phyloP scores from a whole-genome alignment of 2,113 vertebrate species.

The Stegostoma tigrinum region DNA sequence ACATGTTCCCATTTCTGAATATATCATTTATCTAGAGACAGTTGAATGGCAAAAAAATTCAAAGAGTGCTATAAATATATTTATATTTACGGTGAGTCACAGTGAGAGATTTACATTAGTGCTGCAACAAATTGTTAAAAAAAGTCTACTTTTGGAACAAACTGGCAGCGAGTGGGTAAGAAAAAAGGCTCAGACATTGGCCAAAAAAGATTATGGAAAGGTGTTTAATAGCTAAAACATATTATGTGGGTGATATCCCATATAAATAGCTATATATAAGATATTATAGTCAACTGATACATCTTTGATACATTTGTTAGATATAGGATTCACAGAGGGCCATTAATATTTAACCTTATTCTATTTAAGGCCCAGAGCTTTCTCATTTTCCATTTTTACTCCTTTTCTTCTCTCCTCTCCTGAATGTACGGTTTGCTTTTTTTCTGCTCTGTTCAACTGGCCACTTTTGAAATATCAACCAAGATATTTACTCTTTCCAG shows the following conservation, averaged over 20 bases:
- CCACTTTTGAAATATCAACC: not conserved
- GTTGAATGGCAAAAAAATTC: not conserved
- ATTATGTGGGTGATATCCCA: not conserved
- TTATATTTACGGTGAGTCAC: constrained; percentile 36
- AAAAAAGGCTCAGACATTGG: not conserved
- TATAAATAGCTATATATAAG: not conserved
- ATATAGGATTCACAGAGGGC: not conserved
- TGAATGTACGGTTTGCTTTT: not conserved
- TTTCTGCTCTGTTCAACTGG: not conserved
- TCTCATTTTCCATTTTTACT: not conserved
- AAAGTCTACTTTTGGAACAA: not conserved
- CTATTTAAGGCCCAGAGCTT: not conserved
- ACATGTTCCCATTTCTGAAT: not conserved
- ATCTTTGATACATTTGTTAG: not conserved
- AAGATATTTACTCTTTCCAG: not conserved
- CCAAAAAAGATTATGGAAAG: not conserved
- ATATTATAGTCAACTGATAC: not conserved
- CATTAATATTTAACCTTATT: not conserved
- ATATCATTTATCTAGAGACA: not conserved
- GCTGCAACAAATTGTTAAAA: not conserved
- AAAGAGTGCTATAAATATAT: constrained; percentile 20
- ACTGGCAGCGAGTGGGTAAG: constrained; percentile 11
- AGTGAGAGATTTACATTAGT: constrained; percentile 11
- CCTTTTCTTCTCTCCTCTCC: not conserved
- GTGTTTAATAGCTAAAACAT: not conserved